Base-by-base conservation (phyloP, 2,888 invertebrate genomes). In the Drosophila atripex region DNA sequence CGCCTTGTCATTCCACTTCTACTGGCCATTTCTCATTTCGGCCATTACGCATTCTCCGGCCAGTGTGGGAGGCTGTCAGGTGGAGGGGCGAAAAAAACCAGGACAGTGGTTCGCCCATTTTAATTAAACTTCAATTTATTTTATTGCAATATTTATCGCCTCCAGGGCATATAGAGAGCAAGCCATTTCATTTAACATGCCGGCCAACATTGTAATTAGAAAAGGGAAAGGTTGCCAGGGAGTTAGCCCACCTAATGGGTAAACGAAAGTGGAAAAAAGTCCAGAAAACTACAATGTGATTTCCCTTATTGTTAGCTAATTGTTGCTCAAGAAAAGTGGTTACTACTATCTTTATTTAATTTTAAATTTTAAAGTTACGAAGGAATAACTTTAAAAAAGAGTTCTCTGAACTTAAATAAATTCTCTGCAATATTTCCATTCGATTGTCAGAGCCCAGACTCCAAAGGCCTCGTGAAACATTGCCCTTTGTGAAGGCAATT, bases 71-170 rank as follows among this genome's bases (percentile, higher is more conserved):
- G 45, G 21, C 46, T 45, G 53, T 43, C 38, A 16, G 38, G 56
- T 16, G 14, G 64, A 41, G 54, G 61, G 30, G 32, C 50, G 30
- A 3, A 4, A 16, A 32, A 30, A 28, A 23, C 35, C 18, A 35
- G 14, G 9, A 38, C 28, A 39, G 21, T 30, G 28, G 14, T 16
- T 63, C 51, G 53, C 23, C 59, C 65, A 69, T 78, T 82, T 83
- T 84, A 84, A 84, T 84, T 87, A 84, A 82, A 82, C 75, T 85
- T 87, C 70, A 75, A 79, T 84, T 85, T 71, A 76, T 70, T 73
- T 75, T 71, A 71, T 73, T 79, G 76, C 77, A 74, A 79, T 87
- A 83, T 83, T 83, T 75, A 87, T 82, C 25, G 83, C 69, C 83
- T 60, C 16, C 46, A 46, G 73, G 79, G 72, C 60, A 56, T 45